Evolutionary conservation across 2,888 invertebrate species (phyloP), one percentile per base, ranked within the genome.

Genomic region (Troides helena): DNA sequence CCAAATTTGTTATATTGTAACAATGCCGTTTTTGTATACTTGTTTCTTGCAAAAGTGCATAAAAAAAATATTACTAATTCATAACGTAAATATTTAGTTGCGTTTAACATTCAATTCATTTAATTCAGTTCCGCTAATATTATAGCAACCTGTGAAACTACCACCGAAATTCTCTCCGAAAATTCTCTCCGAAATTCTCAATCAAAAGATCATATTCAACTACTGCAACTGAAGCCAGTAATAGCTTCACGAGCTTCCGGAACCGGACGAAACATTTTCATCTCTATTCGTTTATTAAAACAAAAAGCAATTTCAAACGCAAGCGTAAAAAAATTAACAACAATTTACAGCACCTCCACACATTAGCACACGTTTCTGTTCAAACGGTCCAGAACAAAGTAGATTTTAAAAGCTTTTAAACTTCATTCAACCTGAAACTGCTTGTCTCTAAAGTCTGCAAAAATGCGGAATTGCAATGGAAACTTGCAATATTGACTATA

Each of bases 21-120:
- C 50, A 65, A 69, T 62, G 62, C 46, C 36, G 30, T 23, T 23
- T 68, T 66, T 70, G 65, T 65, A 10, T 65, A 46, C 14, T 14
- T 0, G 12, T 46, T 46, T 46, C 2, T 46, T 46, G 14, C 46
- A 14, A 14, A 12, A 14, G 14, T 46, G 12, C 1, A 46, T 12
- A 12, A 46, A 46, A 46, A 10, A 43, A 10, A 10, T 10, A 7
- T 43, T 12, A 43, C 12, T 14, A 14, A 14, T 14, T 14, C 14
- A 17, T 14, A 12, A 46, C 14, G 4, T 14, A 46, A 46, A 46
- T 12, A 10, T 18, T 3, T n/a, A 6, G n/a, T 53, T 53, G 18
- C n/a, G 7, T n/a, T 53, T n/a, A 53, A n/a, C 53, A 10, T 53
- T 6, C 18, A n/a, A 53, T 5, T 53, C 6, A n/a, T 53, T 4